Base-by-base conservation (phyloP, 2,797 vertebrate genomes). In the Tokudaia tokunoshimensis region DNA sequence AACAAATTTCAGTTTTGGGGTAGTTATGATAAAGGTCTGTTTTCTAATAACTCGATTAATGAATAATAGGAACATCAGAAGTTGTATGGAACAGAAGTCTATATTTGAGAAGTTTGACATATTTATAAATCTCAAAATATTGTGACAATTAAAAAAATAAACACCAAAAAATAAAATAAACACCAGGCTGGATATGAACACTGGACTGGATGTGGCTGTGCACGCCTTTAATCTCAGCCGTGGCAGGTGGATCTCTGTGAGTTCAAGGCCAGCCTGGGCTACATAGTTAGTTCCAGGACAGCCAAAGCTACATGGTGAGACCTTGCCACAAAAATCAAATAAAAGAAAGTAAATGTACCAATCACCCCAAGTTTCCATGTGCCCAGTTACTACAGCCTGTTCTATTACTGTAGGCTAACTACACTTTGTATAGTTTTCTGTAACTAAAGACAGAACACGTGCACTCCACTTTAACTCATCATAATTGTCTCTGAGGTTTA, bases 1-100 rank as follows among this genome's bases (percentile, higher is more conserved):
- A 80, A 50, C 55, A 29, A 74, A 82, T 88, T 84, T 89, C 20
- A 52, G 47, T 24, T 67, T 47, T 89, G 52, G 61, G 81, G 67
- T 94, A 67, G 83, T 87, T 96, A 76, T 88, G 83, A 95, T 55
- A 96, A 88, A 50, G 4, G 6, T 0, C 44, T 89, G 67, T 74
- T n/a, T 67, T 50, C 26, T 44, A 47, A 85, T 59, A 89, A 31
- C 59, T 96, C 91, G 78, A 61, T 70, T 76, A 17, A 97, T 11
- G 67, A 61, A 24, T 85, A 93, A 91, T 86, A 76, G 3, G 55
- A 85, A 70, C 15, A 11, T 81, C 17, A 92, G 76, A 78, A 87
- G 65, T 31, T 61, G n/a, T 29, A 29, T 74, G 12, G 61, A 80
- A 90, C 63, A 22, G 7, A 79, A 80, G 11, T 79, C 20, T 59